These are phyloP conservation scores for Norana najaformis DNA, from an alignment of 2,888 invertebrate genomes.

Conservation along the genomic window DNA sequence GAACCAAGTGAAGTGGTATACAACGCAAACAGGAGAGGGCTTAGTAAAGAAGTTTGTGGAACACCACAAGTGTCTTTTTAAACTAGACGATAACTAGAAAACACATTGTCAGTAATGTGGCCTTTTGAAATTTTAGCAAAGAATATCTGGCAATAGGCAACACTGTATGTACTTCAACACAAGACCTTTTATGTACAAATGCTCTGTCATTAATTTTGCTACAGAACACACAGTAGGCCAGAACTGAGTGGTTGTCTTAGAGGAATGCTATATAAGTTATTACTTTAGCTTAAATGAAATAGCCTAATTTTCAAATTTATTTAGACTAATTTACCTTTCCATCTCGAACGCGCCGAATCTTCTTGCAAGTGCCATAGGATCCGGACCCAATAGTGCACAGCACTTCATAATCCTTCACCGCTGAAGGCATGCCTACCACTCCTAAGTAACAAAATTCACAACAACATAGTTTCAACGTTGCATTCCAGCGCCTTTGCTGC, in stretches of 20 bases:
- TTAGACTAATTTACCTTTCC: slow-evolving; percentile 60
- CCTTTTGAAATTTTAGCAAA: not conserved
- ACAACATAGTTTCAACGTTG: not conserved
- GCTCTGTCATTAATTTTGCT: not conserved
- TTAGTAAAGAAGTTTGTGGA: too few species aligned
- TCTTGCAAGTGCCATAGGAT: slow-evolving; percentile 69
- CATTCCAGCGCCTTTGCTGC: not conserved
- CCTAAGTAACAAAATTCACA: not conserved
- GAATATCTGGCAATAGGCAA: not conserved
- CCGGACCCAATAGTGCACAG: slow-evolving; percentile 69
- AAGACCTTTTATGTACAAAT: not conserved
- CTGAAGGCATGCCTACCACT: slow-evolving; percentile 49
- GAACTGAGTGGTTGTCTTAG: not conserved
- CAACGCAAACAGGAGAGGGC: too few species aligned
- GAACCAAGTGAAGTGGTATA: too few species aligned
- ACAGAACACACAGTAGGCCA: not conserved
- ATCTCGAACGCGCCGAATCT: slow-evolving; percentile 68
- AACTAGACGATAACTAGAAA: too few species aligned
- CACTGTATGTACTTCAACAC: not conserved
- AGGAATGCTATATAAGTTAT: not conserved
- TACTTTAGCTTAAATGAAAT: not conserved
- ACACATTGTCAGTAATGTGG: not conserved
- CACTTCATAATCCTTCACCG: slow-evolving; percentile 68
- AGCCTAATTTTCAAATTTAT: not conserved
- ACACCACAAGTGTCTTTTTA: too few species aligned